Base-by-base conservation (phyloP, 2,113 vertebrate species). In the Nycticebus coucang region DNA sequence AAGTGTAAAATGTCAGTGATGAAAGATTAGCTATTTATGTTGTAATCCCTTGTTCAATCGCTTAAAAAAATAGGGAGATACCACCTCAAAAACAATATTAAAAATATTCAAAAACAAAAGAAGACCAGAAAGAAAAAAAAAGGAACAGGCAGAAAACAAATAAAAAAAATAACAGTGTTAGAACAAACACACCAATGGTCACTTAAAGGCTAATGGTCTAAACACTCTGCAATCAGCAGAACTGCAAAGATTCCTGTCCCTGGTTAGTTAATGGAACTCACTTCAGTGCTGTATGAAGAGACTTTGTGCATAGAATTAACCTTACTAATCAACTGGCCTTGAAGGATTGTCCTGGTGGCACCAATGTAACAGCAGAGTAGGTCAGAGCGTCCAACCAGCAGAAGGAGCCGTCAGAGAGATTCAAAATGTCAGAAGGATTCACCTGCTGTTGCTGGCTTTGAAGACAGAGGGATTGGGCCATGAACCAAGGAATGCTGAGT, bases 81-180 rank as follows among this genome's bases (percentile, higher is more conserved):
- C 82, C 9, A 24, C 18, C n/a, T n/a, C 87, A 92, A 81, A 77
- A 28, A 30, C 57, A 90, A 79, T 41, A 91, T n/a, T 57, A 84
- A 89, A 84, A 71, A 55, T 45, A 79, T 28, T 64, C 41, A 41
- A 75, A 81, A 60, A 77, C 35, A 86, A 80, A 92, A 75, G 30
- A 75, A 66, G 37, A 66, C 33, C 66, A 22, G 35, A n/a, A 96
- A 92, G 57, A 57, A 55, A 94, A 96, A 80, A 84, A 72, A n/a
- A 53, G 45, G 18, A 91, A 91, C 22, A 94, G 55, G 89, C 19
- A 83, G 87, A 66, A 75, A 90, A 71, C 21, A 41, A 82, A 53
- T 45, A 91, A 93, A 30, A 30, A 74, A 89, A 94, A 84, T 68
- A 7, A 90, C 0, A 59, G 60, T 14, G 22, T 11, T 89, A 83